These are phyloP conservation scores for Chironomus striatipennis DNA, from an alignment of 1,140 invertebrate species.

Conservation along the genomic window DNA sequence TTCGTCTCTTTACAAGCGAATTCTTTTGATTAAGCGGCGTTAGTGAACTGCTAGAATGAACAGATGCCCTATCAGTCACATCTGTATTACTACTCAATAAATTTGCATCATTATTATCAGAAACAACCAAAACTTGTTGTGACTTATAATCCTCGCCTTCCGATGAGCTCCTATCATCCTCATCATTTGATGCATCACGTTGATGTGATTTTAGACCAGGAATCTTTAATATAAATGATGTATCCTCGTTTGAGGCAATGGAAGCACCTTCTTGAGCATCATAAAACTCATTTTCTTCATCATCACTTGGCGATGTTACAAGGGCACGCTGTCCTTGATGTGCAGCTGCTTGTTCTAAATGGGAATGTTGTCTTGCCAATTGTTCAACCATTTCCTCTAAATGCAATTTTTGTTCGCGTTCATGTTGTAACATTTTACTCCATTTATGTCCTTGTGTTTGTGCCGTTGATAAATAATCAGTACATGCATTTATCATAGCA, in stretches of 20 bases:
- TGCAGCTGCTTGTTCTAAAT: conserved; percentile 78
- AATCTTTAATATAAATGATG: conserved; percentile 61
- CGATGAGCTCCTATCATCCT: conserved; percentile 43
- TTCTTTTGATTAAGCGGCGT: background rate
- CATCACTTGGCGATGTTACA: conserved; percentile 56
- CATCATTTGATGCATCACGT: conserved; percentile 33
- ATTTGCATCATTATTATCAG: background rate
- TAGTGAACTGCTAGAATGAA: background rate
- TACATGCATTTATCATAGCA: conserved; percentile 90
- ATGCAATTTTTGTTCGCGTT: conserved; percentile 86
- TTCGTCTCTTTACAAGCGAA: conserved; percentile 46
- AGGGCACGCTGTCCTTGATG: conserved; percentile 46
- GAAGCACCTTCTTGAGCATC: conserved; percentile 68
- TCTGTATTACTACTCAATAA: background rate
- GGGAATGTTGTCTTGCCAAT: conserved; percentile 90
- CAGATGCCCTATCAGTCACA: conserved; percentile 16
- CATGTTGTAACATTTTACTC: conserved; percentile 85
- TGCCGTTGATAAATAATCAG: conserved; percentile 80
- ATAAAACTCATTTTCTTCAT: conserved; percentile 89
- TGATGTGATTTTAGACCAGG: conserved; percentile 39
- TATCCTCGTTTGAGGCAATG: conserved; percentile 42
- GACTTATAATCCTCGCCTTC: conserved; percentile 35
- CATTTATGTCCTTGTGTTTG: conserved; percentile 81
- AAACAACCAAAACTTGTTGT: conserved; percentile 24
- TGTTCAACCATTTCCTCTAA: conserved; percentile 97